Base-by-base conservation (phyloP, 1,140 invertebrate genomes). In the Argopecten irradians region DNA sequence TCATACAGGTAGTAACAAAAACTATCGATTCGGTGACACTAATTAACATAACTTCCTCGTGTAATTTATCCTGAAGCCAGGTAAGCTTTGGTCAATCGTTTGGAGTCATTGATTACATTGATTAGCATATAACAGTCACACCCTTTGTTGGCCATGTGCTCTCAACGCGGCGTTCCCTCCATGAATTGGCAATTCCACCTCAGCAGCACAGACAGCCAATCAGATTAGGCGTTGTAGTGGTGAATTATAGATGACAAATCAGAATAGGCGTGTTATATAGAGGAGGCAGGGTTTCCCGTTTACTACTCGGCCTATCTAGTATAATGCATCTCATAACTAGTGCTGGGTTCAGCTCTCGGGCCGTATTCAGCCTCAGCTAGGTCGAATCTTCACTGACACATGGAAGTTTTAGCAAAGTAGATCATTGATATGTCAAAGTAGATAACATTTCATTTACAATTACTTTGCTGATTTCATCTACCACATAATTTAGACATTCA, bases 1-100 rank as follows among this genome's bases (percentile, higher is more conserved):
- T 71, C 55, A 71, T n/a, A n/a, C 55, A 71, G 55, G 55, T 71
- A 71, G 55, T 71, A 71, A 71, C 55, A n/a, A n/a, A 28, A 71
- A 71, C 5, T n/a, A 71, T 71, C 28, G 55, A 71, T 71, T 71
- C 11, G 55, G 55, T 71, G 22, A 71, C 55, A n/a, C n/a, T 71
- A 11, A 71, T 71, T 71, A 71, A 71, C 55, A 71, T 71, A 71
- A 71, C 55, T 71, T 28, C 16, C 1, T 7, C n/a, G n/a, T n/a
- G 55, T 71, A 71, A 28, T 71, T 8, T 71, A 71, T 71, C 55
- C 55, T n/a, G n/a, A 71, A 7, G 55, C n/a, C 55, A 71, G 55
- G 55, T 71, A 71, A 71, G 22, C 11, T 28, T 2, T 71, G n/a
- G 55, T 16, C 55, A 71, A 16, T 28, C 22, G 28, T 28, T 71